phyloP scores from a whole-genome alignment of 1,140 invertebrate species.

The Rhagoletis pomonella region DNA sequence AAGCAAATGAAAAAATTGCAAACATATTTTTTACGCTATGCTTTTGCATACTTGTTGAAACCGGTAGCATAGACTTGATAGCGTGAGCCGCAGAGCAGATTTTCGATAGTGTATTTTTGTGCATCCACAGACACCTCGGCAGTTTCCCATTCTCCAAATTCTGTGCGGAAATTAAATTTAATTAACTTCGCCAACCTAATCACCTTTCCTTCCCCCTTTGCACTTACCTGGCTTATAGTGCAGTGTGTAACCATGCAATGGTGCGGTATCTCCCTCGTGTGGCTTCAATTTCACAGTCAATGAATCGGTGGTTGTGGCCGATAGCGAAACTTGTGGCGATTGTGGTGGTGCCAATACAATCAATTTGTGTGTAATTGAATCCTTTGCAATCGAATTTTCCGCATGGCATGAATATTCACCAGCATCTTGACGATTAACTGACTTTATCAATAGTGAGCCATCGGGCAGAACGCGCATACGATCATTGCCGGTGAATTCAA shows the following conservation, averaged over 20 bases:
- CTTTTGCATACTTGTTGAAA: conserved; percentile 83
- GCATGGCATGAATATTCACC: conserved; percentile 94
- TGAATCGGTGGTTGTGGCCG: conserved; percentile 88
- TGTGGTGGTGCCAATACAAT: conserved; percentile 91
- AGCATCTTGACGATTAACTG: conserved; percentile 90
- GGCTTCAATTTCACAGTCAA: conserved; percentile 87
- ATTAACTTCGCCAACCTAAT: background rate
- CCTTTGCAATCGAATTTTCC: conserved; percentile 93
- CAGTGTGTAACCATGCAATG: conserved; percentile 90
- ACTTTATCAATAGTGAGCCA: conserved; percentile 91
- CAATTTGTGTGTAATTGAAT: conserved; percentile 92
- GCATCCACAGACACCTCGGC: conserved; percentile 82
- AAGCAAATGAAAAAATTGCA: background rate
- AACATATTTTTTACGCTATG: background rate
- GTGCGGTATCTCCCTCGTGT: conserved; percentile 83
- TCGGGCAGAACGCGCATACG: conserved; percentile 89
- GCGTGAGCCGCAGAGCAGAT: conserved; percentile 90
- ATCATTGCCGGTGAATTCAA: conserved; percentile 77
- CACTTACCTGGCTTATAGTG: conserved; percentile 86
- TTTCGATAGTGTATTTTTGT: conserved; percentile 90
- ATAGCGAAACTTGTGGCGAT: conserved; percentile 85
- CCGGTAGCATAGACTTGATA: conserved; percentile 94
- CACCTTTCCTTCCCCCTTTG: background rate
- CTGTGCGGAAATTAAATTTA: conserved; percentile 67
- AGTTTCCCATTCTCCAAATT: conserved; percentile 94